Base-by-base conservation (phyloP, 2,797 vertebrate genomes). In the Spondyliosoma cantharus region DNA sequence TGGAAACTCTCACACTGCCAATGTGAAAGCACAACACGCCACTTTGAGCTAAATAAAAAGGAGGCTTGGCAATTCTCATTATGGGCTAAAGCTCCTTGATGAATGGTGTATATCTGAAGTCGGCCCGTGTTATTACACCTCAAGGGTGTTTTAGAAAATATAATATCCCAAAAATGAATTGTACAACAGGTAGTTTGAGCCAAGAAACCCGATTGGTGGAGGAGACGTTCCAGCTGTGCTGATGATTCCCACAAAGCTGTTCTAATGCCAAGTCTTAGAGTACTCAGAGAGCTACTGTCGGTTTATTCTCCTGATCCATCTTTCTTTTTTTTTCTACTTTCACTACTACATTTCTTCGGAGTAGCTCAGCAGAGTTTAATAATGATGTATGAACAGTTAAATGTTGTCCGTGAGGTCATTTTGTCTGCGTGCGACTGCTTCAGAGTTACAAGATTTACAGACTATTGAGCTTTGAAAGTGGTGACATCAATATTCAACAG, bases 1-100 rank as follows among this genome's bases (percentile, higher is more conserved):
- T 86, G 85, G 82, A 87, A 87, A 86, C 52, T 75, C 32, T 74
- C 25, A 48, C 22, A 49, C 71, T 82, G 67, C 75, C 84, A 75
- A 54, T 14, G 57, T 56, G 20, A 84, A 82, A 77, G 53, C 54
- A 27, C 67, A 81, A 67, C 37, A 27, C 61, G 43, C 25, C 70
- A 53, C 57, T 68, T 24, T 70, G 22, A 74, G 62, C 54, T 73
- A 45, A 60, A 81, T 64, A 53, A 79, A 65, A 67, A 46, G 16
- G 12, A 1, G 24, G 48, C 27, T 73, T 82, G 80, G 84, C 49
- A 78, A 2, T 25, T 0, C 14, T 14, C 19, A 56, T 71, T 49
- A 78, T 45, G 0, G 62, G 72, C 72, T 58, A 45, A 49, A 76
- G 45, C 64, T 73, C 65, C 49, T 57, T 58, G 24, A 78, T 78